Evolutionary conservation across 2,113 vertebrate species (phyloP), one percentile per base, ranked within the genome.

Genomic region (Rousettus leschenaultii): DNA sequence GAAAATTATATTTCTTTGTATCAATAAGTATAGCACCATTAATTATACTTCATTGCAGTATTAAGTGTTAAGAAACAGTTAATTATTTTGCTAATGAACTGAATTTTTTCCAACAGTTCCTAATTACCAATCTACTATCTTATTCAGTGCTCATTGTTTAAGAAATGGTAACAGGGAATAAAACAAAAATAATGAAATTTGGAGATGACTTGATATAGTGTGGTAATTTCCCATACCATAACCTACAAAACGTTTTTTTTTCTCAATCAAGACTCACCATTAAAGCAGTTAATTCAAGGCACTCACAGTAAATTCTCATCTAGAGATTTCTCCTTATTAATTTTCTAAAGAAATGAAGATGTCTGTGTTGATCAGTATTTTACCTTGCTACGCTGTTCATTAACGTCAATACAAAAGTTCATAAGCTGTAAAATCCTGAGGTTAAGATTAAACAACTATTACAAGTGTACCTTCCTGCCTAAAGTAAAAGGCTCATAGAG

Each of bases 41-140:
- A 97, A 98, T 98, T 98, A 97, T 1, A 94, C 40, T 94, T 96
- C 48, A 70, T 87, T 66, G 28, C 21, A 73, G 0, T 91, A 83
- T 94, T 97, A 90, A 94, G 24, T 77, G n/a, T 94, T 74, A 96
- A 95, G 88, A 92, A 96, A 96, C 14, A 61, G 28, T 85, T 96
- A 97, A 98, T 98, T 98, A 90, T 80, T 96, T 80, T 53, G 7
- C 45, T 97, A 86, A 97, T 88, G 68, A 92, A 87, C 63, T 22
- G 22, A 61, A 71, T 82, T 92, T 53, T 85, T 97, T 83, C 83
- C 0, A 4, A 53, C 82, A 57, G 40, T 63, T 95, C 74, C 61
- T n/a, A 13, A 85, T 94, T 63, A 51, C 95, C 7, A 83, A n/a
- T 65, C 66, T 95, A 63, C 8, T 63, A 30, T 77, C 18, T 74